Percentiles rank a stretch among this genome's conserved stretches.
Conservation (phyloP, 2,113 vertebrate species). For the Porphyrio hochstetteri region DNA sequence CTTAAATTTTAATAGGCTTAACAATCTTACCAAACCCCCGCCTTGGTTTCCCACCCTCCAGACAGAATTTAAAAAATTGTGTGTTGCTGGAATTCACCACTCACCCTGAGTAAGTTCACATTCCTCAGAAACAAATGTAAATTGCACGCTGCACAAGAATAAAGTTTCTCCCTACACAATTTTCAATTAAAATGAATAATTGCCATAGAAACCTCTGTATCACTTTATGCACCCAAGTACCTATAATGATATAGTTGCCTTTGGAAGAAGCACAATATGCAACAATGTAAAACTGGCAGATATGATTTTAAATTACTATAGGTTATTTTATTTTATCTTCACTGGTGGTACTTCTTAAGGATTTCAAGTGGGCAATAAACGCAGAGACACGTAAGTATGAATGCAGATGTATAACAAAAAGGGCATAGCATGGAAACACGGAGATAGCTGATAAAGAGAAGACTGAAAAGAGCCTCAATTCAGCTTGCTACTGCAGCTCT, state of each 20-base stretch:
- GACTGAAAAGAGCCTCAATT: background rate
- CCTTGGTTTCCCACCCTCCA: background rate
- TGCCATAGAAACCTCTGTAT: background rate
- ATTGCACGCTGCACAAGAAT: background rate
- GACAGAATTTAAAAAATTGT: background rate
- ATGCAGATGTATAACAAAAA: background rate
- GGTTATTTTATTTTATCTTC: slow-evolving; percentile 10
- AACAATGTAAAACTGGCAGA: background rate
- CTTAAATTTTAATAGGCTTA: background rate
- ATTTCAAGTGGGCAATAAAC: background rate
- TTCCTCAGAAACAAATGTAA: slow-evolving; percentile 27
- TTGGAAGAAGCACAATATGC: background rate
- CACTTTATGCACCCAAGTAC: slow-evolving; percentile 2
- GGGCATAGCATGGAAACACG: background rate
- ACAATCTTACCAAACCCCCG: background rate
- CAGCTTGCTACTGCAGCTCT: background rate
- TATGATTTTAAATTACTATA: slow-evolving; percentile 16
- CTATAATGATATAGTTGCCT: slow-evolving; percentile 11
- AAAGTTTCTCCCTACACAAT: background rate
- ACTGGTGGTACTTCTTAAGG: background rate
- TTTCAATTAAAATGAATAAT: slow-evolving; percentile 63
- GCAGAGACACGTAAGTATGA: background rate
- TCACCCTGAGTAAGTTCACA: background rate
- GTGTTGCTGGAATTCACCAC: background rate
- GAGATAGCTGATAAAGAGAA: background rate